A percentile compares a stretch with the other conserved stretches of the same genome.
Evolutionary conservation across 2,113 vertebrate species (phyloP).

Genomic region (Anarrhichthys ocellatus): DNA sequence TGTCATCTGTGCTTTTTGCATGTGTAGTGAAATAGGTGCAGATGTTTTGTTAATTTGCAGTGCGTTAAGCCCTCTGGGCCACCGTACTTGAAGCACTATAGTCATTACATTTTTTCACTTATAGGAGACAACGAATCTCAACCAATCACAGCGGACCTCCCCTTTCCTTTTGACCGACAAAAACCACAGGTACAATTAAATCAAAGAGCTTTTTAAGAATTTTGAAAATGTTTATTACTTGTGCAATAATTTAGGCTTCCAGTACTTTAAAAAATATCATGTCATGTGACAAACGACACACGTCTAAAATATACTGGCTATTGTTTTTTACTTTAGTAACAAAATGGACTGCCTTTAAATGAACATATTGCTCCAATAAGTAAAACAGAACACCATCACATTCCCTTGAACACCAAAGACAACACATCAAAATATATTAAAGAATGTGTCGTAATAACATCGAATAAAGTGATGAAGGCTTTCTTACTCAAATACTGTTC

Average conservation of each 20-base stretch:
- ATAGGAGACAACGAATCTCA: no score
- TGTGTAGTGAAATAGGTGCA: no score
- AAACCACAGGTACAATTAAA: conserved; percentile 24
- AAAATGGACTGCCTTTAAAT: conserved; percentile 51
- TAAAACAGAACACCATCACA: conserved; percentile 51
- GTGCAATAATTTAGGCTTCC: conserved; percentile 64
- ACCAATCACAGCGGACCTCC: background rate
- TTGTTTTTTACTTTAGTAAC: conserved; percentile 42
- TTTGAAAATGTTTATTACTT: conserved; percentile 75
- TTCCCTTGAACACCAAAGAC: conserved; percentile 55
- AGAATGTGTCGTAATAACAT: conserved; percentile 41
- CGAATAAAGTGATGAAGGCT: conserved; percentile 44
- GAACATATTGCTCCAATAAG: conserved; percentile 63
- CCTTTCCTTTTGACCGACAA: background rate
- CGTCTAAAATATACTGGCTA: conserved; percentile 64
- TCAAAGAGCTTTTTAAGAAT: conserved; percentile 29
- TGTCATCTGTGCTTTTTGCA: no score
- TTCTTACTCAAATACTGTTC: conserved; percentile 37
- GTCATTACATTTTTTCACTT: background rate
- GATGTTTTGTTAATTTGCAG: no score
- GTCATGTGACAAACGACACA: conserved; percentile 53
- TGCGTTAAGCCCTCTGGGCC: no score
- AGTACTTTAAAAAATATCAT: conserved; percentile 73
- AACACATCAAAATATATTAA: conserved; percentile 23
- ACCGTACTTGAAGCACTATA: no score